Conservation (phyloP, 2,113 vertebrate species). For the Nansenia antarctica region DNA sequence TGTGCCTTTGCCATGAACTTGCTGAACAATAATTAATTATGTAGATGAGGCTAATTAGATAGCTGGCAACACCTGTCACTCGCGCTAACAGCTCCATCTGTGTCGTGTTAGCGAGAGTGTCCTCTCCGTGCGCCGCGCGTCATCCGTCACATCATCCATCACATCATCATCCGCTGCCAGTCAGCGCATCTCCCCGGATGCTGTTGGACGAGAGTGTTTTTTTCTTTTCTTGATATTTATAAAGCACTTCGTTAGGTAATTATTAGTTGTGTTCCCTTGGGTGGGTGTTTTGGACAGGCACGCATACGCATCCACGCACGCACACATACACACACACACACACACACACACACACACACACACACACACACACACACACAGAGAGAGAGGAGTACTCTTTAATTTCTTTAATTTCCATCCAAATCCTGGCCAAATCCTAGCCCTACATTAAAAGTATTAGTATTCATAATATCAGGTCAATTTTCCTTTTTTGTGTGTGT, state of each 20-base stretch:
- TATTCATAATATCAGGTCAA: too few species aligned
- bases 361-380: background rate
- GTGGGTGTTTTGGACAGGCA: too few species aligned
- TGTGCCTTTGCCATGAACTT: background rate
- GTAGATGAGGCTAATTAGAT: slow-evolving; percentile 6
- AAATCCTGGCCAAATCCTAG: slow-evolving; percentile 4
- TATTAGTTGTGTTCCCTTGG: too few species aligned
- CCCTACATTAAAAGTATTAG: background rate
- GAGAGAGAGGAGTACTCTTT: too few species aligned
- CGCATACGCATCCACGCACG: too few species aligned
- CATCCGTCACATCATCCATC: background rate
- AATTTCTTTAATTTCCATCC: too few species aligned
- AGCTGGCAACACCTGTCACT: background rate
- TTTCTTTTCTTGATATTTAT: too few species aligned
- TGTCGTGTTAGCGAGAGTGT: background rate
- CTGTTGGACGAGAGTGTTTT: too few species aligned
- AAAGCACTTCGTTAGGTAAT: too few species aligned
- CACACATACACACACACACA: too few species aligned
- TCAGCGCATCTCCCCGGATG: too few species aligned
- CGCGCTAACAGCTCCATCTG: background rate
- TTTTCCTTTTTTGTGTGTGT: too few species aligned
- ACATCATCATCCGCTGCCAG: background rate
- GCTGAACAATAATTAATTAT: background rate
- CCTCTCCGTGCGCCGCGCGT: background rate
- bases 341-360: background rate